phyloP scores from a whole-genome alignment of 1,140 invertebrate genomes.

The Hyles vespertilio region DNA sequence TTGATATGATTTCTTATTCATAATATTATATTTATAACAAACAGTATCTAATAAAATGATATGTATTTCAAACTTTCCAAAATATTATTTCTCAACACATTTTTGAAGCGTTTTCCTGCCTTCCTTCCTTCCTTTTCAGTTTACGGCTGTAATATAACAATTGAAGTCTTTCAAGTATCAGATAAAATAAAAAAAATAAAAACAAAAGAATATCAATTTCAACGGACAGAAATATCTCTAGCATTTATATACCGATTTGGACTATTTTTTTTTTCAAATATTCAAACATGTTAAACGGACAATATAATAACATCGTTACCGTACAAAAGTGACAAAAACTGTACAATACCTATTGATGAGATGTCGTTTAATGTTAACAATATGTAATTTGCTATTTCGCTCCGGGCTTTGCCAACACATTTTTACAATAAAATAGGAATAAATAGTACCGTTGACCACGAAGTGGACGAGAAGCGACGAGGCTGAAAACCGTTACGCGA shows the following conservation, averaged over 20 bases:
- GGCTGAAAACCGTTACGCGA: conserved; percentile 46
- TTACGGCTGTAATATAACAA: too few species aligned
- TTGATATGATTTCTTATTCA: too few species aligned
- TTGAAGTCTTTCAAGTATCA: too few species aligned
- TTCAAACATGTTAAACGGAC: conserved; percentile 22
- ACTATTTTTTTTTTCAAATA: conserved; percentile 10
- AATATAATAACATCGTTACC: conserved; percentile 32
- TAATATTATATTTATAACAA: too few species aligned
- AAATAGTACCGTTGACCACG: conserved; percentile 51
- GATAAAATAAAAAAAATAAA: too few species aligned
- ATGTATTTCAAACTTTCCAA: too few species aligned
- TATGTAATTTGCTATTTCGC: conserved; percentile 48
- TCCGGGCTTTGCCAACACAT: conserved; percentile 29
- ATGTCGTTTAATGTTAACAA: conserved; percentile 40
- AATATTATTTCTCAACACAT: too few species aligned
- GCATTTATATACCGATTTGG: background rate
- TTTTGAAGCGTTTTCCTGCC: too few species aligned
- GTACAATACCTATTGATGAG: conserved; percentile 8
- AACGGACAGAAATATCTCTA: too few species aligned
- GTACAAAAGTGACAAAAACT: conserved; percentile 34
- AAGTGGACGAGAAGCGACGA: conserved; percentile 34
- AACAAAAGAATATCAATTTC: too few species aligned
- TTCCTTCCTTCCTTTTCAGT: too few species aligned
- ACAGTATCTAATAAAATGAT: too few species aligned
- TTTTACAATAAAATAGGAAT: conserved; percentile 54